Evolutionary conservation across 2,113 vertebrate species (phyloP).

Genomic region (Plestiodon gilberti): DNA sequence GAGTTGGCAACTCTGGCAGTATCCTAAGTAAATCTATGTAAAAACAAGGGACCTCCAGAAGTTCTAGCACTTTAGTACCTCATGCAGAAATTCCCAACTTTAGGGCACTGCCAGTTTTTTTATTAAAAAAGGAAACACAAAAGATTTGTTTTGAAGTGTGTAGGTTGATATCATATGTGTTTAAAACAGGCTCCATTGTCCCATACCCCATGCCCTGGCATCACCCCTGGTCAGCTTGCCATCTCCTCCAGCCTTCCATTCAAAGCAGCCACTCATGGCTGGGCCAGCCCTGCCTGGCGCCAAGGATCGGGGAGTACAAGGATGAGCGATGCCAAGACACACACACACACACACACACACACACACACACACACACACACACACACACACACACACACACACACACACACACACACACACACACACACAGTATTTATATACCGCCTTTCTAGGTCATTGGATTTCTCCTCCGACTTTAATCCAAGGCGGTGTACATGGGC

Average conservation of each 20-base stretch:
- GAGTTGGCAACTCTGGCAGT: no score
- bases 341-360: no score
- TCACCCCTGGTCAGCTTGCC: no score
- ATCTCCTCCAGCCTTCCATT: no score
- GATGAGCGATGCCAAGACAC: not conserved
- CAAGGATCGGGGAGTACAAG: not conserved
- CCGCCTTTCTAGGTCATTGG: no score
- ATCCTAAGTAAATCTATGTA: not conserved
- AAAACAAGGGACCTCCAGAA: not conserved
- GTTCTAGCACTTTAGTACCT: not conserved
- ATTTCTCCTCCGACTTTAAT: no score
- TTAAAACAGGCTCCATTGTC: not conserved
- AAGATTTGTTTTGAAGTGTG: not conserved
- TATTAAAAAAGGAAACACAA: not conserved
- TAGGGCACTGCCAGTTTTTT: not conserved
- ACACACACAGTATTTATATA: no score
- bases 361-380: no score
- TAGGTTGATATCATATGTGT: not conserved
- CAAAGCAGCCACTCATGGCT: no score
- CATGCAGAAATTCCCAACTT: not conserved
- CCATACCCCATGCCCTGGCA: not conserved
- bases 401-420: no score
- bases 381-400: no score
- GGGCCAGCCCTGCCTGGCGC: not conserved
- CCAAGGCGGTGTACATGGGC: no score